Evolutionary conservation across 2,888 invertebrate species (phyloP).

Genomic region (Miltochrista miniata): DNA sequence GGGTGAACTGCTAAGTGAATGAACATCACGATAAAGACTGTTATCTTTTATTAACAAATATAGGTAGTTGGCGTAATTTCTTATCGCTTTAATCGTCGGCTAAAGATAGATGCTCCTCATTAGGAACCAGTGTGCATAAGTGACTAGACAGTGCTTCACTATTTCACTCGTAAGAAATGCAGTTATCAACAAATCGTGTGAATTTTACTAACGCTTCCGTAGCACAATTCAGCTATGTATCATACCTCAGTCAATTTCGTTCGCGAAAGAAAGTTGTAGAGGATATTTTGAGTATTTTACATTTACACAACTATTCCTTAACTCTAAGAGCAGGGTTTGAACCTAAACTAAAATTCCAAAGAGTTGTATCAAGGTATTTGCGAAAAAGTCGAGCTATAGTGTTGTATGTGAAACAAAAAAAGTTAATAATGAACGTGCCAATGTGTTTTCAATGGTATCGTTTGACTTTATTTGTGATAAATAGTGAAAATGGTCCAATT

Average conservation of each 20-base stretch:
- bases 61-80: slow-evolving; percentile 39
- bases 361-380: slow-evolving; percentile 31
- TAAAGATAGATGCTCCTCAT: slow-evolving; percentile 47
- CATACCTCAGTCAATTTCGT: slow-evolving; percentile 64
- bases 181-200: slow-evolving; percentile 66
- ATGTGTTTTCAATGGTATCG: slow-evolving; percentile 50
- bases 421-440: slow-evolving; percentile 40
- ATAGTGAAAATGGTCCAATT: slow-evolving; percentile 41
- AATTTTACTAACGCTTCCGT: slow-evolving; percentile 68
- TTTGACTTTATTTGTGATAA: slow-evolving; percentile 42
- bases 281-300: slow-evolving; percentile 68
- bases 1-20: slow-evolving; percentile 47
- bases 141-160: slow-evolving; percentile 42
- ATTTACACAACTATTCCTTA: slow-evolving; percentile 63
- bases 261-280: slow-evolving; percentile 60
- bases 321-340: slow-evolving; percentile 39
- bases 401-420: slow-evolving; percentile 42
- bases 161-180: slow-evolving; percentile 51
- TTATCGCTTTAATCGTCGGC: slow-evolving; percentile 66
- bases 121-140: slow-evolving; percentile 47
- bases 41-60: slow-evolving; percentile 61
- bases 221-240: slow-evolving; percentile 71
- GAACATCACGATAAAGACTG: slow-evolving; percentile 49
- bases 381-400: slow-evolving; percentile 43
- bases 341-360: slow-evolving; percentile 34